Evolutionary conservation across 2,797 vertebrate species (phyloP).

Genomic region (Denticeps clupeoides): DNA sequence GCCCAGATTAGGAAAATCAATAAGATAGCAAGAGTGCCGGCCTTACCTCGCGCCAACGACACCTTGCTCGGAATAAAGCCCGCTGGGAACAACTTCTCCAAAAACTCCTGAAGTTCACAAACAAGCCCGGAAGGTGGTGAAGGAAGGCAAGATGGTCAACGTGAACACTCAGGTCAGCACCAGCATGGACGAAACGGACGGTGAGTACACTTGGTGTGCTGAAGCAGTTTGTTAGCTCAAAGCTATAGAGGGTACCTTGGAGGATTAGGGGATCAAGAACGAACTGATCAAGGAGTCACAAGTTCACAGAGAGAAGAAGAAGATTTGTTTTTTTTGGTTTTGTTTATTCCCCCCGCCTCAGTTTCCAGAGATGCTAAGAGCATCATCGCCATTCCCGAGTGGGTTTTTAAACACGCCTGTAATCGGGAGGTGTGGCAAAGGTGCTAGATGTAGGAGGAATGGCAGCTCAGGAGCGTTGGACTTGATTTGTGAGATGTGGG

Average conservation of each 20-base stretch:
- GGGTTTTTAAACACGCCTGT: constrained; percentile 39
- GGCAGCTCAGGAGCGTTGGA: too few relatives aligned
- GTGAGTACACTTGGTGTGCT: constrained; percentile 63
- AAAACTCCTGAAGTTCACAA: constrained; percentile 40
- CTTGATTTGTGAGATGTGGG: too few relatives aligned
- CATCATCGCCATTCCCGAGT: constrained; percentile 29
- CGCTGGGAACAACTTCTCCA: constrained; percentile 44
- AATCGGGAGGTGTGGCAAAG: constrained; percentile 57
- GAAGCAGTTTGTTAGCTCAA: constrained; percentile 3
- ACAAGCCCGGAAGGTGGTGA: constrained; percentile 25
- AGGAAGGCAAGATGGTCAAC: constrained; percentile 76
- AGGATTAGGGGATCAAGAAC: constrained; percentile 2
- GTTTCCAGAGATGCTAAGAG: too few relatives aligned
- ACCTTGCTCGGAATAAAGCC: constrained; percentile 48
- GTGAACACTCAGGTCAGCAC: constrained; percentile 73
- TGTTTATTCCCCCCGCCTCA: too few relatives aligned
- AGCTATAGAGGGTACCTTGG: background rate
- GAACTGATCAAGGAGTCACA: background rate
- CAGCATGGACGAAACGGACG: constrained; percentile 78
- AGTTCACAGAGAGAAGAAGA: too few relatives aligned
- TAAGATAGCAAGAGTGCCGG: constrained; percentile 90
- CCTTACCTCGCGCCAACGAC: constrained; percentile 67
- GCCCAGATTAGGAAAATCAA: constrained; percentile 99
- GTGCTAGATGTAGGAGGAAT: constrained; percentile 29
- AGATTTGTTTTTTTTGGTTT: constrained; percentile 15